These are phyloP conservation scores for Parapristionchus giblindavisi DNA, from an alignment of 2,888 invertebrate genomes.

Conservation along the genomic window DNA sequence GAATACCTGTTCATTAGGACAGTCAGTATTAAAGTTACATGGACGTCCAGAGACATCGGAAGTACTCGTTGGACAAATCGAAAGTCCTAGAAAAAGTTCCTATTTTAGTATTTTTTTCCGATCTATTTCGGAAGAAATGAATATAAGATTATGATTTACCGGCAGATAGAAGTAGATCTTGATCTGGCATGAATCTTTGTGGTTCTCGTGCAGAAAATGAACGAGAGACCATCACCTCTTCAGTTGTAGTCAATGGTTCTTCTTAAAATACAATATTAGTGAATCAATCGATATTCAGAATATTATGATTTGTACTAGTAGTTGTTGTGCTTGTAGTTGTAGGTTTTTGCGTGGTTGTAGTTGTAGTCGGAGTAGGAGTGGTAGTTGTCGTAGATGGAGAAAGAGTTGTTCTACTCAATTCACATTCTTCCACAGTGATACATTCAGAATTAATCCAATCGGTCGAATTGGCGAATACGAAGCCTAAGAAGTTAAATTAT, in stretches of 20 bases:
- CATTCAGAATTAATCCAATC: constrained; percentile 57
- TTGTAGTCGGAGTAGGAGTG: constrained; percentile 32
- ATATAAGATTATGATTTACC: constrained; percentile 31
- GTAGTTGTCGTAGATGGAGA: constrained; percentile 28
- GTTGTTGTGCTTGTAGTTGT: constrained; percentile 8
- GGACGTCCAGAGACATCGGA: constrained; percentile 53
- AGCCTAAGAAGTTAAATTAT: constrained; percentile 37
- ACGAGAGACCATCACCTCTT: background rate
- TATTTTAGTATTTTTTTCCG: background rate
- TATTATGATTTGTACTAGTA: background rate
- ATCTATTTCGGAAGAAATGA: background rate
- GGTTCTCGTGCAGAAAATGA: background rate
- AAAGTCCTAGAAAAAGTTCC: background rate
- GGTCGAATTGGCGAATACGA: constrained; percentile 51
- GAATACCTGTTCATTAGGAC: constrained; percentile 22
- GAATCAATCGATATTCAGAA: too few relatives aligned
- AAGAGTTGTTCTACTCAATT: constrained; percentile 39
- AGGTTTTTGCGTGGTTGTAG: constrained; percentile 30
- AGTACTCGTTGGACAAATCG: constrained; percentile 49
- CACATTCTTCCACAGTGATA: constrained; percentile 53
- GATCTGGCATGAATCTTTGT: background rate
- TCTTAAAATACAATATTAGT: too few relatives aligned
- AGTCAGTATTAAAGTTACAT: constrained; percentile 51
- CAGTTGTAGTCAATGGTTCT: constrained; percentile 1
- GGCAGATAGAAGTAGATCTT: constrained; percentile 13